phyloP scores from a whole-genome alignment of 2,888 invertebrate genomes.

The Lypha dubia region DNA sequence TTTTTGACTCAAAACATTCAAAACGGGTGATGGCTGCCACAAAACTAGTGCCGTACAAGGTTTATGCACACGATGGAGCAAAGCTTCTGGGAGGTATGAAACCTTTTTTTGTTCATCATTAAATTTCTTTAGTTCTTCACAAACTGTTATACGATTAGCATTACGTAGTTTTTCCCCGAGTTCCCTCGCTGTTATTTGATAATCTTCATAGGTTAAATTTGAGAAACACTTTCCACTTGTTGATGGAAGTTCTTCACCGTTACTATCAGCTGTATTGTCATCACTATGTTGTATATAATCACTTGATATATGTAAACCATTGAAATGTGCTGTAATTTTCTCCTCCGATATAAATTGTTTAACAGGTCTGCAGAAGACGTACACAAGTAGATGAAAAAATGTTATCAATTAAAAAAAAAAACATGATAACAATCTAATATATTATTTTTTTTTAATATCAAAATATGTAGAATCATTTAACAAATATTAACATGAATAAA shows the following conservation, averaged over 20 bases:
- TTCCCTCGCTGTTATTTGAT: conserved; percentile 81
- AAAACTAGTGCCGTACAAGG: conserved; percentile 92
- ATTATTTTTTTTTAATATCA: too few relatives aligned
- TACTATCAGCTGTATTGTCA: conserved; percentile 56
- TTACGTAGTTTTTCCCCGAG: conserved; percentile 82
- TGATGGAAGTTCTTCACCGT: conserved; percentile 77
- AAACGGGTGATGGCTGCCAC: conserved; percentile 89
- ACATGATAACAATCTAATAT: background rate
- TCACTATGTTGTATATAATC: conserved; percentile 78
- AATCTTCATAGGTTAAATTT: conserved; percentile 78
- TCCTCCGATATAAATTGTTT: conserved; percentile 93
- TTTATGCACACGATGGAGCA: conserved; percentile 87
- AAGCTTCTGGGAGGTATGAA: conserved; percentile 87
- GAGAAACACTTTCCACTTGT: conserved; percentile 76
- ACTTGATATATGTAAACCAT: conserved; percentile 88
- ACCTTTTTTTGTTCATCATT: conserved; percentile 83
- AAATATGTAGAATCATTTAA: too few relatives aligned
- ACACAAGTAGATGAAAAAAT: background rate
- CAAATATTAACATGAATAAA: too few relatives aligned
- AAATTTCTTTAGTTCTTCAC: conserved; percentile 88
- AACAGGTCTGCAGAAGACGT: conserved; percentile 83
- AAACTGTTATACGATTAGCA: conserved; percentile 86
- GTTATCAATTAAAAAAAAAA: background rate
- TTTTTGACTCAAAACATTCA: conserved; percentile 74
- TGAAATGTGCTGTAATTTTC: conserved; percentile 92